Evolutionary conservation across 2,888 invertebrate genomes (phyloP).

Genomic region (Lutraria lutraria): DNA sequence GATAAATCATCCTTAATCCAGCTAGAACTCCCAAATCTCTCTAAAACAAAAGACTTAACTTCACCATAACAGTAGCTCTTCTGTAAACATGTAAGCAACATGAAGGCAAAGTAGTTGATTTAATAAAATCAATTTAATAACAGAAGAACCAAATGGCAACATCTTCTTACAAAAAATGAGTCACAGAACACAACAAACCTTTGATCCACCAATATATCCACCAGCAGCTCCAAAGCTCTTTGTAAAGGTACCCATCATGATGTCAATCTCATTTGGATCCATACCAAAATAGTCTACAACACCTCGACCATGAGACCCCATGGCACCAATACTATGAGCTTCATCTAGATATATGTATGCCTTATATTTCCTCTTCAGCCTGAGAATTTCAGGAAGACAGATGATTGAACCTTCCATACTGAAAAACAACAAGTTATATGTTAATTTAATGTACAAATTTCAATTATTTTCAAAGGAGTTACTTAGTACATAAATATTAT

Average conservation of each 20-base stretch:
- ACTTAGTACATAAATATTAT: no score
- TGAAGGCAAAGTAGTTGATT: background rate
- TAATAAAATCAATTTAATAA: background rate
- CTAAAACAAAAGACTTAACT: no score
- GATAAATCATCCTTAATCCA: background rate
- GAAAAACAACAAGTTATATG: constrained; percentile 57
- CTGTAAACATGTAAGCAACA: background rate
- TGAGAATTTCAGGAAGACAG: constrained; percentile 94
- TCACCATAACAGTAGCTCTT: no score
- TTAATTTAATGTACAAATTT: no score
- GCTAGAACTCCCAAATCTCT: no score
- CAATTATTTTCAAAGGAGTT: no score
- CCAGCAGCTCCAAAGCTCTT: constrained; percentile 99
- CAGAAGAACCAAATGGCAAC: background rate
- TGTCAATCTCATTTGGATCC: constrained; percentile 93
- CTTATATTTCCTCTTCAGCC: constrained; percentile 96
- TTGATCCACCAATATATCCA: constrained; percentile 97
- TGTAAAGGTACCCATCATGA: constrained; percentile 98
- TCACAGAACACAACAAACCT: constrained; percentile 88
- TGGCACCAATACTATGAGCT: constrained; percentile 98
- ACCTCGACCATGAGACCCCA: constrained; percentile 95
- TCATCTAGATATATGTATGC: constrained; percentile 98
- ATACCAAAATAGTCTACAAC: constrained; percentile 94
- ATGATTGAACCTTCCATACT: constrained; percentile 99
- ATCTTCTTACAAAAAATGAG: background rate